Evolutionary conservation across 2,888 invertebrate genomes (phyloP), one percentile per base, ranked within the genome.

Genomic region (Apamea crenata): DNA sequence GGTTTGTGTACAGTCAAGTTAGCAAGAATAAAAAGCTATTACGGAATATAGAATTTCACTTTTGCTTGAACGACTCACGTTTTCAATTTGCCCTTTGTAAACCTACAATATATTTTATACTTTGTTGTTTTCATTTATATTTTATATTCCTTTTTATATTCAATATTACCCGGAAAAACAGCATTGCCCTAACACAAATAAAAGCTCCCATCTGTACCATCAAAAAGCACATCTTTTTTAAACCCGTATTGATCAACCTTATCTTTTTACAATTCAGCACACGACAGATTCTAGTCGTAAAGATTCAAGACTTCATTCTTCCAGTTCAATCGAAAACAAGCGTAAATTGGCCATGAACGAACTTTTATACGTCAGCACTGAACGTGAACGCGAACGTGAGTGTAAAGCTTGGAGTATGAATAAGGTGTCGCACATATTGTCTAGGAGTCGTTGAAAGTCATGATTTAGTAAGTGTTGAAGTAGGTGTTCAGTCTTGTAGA

Each of bases 341-440:
- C 90, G 90, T 92, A 93, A 93, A 93, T 93, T 94, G 93, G 90
- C 90, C 92, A 90, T 93, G 92, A 93, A 93, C 88, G 90, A 92
- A 91, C 91, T 86, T 85, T 78, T 93, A 89, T 88, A 90, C 86
- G 91, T 86, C 91, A 90, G 91, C 90, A 88, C 81, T 84, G 90
- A 91, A 92, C 91, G 80, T 50, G 81, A 79, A 84, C 65, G 50
- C 18, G 50, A 66, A 80, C 85, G 92, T 90, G 90, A 91, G 91
- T 91, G 91, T 93, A 92, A 91, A 93, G 92, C 77, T 50, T 25
- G 47, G 21, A 73, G 59, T 59, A 86, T 88, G 77, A 86, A 80
- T 86, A 82, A 87, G 78, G 29, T 71, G 61, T 50, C 65, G 53
- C 40, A 70, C 63, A 78, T 76, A 84, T 73, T 73, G 61, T 73